Percentiles rank a stretch among this genome's conserved stretches.
These are phyloP conservation scores for Pachyrhynchus sulphureomaculatus DNA, from an alignment of 1,140 invertebrate species.

Conservation along the genomic window DNA sequence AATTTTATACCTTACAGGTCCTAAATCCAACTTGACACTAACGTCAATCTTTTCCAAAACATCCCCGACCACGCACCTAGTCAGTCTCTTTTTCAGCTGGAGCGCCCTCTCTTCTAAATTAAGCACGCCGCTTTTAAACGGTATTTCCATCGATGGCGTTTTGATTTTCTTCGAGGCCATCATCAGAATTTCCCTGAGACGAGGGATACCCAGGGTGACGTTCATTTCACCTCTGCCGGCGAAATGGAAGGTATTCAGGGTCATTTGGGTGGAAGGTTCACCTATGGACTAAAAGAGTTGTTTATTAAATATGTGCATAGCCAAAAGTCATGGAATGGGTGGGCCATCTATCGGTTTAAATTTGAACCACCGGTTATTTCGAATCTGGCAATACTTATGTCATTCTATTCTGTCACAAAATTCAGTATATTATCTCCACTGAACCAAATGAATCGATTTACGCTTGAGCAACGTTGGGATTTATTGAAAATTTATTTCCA, in stretches of 20 bases:
- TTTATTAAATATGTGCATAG: not conserved
- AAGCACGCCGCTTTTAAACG: slow-evolving; percentile 62
- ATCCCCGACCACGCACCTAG: slow-evolving; percentile 73
- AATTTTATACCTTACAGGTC: slow-evolving; percentile 54
- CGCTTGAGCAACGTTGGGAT: too few relatives aligned
- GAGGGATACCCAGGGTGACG: slow-evolving; percentile 95
- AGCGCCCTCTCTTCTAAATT: slow-evolving; percentile 66
- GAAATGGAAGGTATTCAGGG: slow-evolving; percentile 99
- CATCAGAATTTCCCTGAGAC: slow-evolving; percentile 96
- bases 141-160: slow-evolving; percentile 95
- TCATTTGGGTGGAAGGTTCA: slow-evolving; percentile 99
- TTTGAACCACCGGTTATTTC: too few relatives aligned
- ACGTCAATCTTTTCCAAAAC: slow-evolving; percentile 77
- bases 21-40: slow-evolving; percentile 59
- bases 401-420: too few relatives aligned
- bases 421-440: too few relatives aligned
- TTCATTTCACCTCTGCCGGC: slow-evolving; percentile 99
- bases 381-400: too few relatives aligned
- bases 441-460: too few relatives aligned
- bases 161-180: slow-evolving; percentile 88
- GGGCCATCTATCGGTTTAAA: too few relatives aligned
- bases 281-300: slow-evolving; percentile 74
- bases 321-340: not conserved
- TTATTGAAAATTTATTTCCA: too few relatives aligned
- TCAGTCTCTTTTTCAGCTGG: slow-evolving; percentile 68